Conservation (phyloP, 2,797 vertebrate species). For the Chloroceryle inda region DNA sequence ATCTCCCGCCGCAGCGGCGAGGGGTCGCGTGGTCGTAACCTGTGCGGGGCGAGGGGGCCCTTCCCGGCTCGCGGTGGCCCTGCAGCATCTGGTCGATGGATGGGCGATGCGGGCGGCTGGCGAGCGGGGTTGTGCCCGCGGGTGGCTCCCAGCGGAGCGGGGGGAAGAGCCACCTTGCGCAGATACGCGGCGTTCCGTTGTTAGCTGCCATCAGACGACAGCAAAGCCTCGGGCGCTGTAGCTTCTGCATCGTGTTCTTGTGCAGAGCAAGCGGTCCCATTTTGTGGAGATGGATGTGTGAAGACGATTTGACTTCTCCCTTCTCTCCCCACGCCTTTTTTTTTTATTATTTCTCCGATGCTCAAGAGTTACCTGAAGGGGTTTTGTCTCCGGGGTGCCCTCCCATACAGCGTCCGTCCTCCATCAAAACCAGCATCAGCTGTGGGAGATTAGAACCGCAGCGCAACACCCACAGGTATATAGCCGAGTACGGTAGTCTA, state of each 20-base stretch:
- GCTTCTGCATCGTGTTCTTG: background rate
- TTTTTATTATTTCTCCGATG: no score
- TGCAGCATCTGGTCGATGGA: background rate
- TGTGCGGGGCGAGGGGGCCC: background rate
- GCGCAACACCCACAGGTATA: background rate
- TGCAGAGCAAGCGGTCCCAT: background rate
- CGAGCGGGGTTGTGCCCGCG: no score
- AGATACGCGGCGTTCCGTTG: no score
- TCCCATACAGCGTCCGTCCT: background rate
- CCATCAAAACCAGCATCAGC: background rate
- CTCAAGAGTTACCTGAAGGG: background rate
- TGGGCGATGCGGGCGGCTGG: background rate
- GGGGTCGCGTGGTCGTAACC: background rate
- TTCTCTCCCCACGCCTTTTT: no score
- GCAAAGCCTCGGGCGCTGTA: background rate
- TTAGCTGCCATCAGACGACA: background rate
- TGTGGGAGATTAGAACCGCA: background rate
- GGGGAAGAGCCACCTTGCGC: background rate
- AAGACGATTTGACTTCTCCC: background rate
- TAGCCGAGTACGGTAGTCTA: rapidly evolving
- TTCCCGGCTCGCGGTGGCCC: no score
- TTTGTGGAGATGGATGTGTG: background rate
- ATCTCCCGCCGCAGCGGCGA: background rate
- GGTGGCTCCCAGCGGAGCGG: background rate
- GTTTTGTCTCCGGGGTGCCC: background rate